A percentile compares a stretch with the other conserved stretches of the same genome.
phyloP scores from a whole-genome alignment of 2,797 vertebrate genomes.

The Kryptolebias ocellatus region DNA sequence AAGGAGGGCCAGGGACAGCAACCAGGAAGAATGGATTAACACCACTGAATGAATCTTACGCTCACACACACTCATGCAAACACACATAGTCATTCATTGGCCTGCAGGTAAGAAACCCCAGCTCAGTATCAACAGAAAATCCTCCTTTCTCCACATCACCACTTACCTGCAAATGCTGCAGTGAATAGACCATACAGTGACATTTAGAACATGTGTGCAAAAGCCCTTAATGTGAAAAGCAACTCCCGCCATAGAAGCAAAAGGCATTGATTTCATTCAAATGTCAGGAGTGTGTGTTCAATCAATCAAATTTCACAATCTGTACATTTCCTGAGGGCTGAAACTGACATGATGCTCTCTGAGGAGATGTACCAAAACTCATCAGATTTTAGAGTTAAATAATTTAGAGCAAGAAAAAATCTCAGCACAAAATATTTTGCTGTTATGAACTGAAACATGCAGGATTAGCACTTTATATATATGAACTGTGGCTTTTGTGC shows the following conservation, averaged over 20 bases:
- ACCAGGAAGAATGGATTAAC: slow-evolving; percentile 72
- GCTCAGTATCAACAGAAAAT: slow-evolving; percentile 35
- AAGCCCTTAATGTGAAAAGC: slow-evolving; percentile 46
- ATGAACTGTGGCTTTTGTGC: too few species aligned
- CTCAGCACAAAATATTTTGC: background rate
- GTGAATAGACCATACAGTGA: slow-evolving; percentile 46
- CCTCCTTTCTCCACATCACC: slow-evolving; percentile 38
- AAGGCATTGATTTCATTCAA: slow-evolving; percentile 62
- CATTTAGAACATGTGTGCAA: slow-evolving; percentile 56
- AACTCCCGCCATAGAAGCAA: slow-evolving; percentile 22
- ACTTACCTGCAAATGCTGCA: slow-evolving; percentile 28
- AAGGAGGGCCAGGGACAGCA: slow-evolving; percentile 61
- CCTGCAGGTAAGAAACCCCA: slow-evolving; percentile 33
- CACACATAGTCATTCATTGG: slow-evolving; percentile 11
- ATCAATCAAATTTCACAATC: slow-evolving; percentile 40
- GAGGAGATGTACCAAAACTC: slow-evolving; percentile 5
- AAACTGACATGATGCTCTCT: slow-evolving; percentile 8
- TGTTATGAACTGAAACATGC: background rate
- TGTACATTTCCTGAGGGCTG: slow-evolving; percentile 28
- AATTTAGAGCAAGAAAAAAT: background rate
- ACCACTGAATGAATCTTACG: slow-evolving; percentile 53
- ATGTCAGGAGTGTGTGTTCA: slow-evolving; percentile 60
- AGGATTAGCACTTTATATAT: background rate
- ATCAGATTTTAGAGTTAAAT: background rate
- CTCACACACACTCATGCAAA: slow-evolving; percentile 14